Evolutionary conservation across 2,797 vertebrate species (phyloP).

Genomic region (Taenioides sp.): DNA sequence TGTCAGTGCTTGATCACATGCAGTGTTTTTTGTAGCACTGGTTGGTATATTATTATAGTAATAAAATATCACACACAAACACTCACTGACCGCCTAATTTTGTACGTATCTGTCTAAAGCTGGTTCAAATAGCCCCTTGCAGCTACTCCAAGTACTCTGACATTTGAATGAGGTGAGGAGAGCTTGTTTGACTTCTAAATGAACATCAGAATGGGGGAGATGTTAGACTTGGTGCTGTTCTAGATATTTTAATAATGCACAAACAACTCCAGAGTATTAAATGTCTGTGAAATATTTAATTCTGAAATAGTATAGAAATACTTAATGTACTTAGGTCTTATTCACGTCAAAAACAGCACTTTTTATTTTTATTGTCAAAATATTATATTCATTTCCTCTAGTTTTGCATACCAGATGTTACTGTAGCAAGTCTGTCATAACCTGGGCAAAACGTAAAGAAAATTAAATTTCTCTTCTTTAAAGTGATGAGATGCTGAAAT

Average conservation of each 20-base stretch:
- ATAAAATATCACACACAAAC: not conserved
- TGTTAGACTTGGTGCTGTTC: no score
- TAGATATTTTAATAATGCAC: not conserved
- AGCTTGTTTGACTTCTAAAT: no score
- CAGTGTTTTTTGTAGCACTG: not conserved
- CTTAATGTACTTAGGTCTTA: not conserved
- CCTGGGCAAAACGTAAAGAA: not conserved
- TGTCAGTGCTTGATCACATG: not conserved
- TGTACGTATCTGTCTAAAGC: not conserved
- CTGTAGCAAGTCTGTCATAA: not conserved
- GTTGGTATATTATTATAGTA: not conserved
- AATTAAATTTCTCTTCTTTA: slow-evolving; percentile 2
- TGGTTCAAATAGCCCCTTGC: not conserved
- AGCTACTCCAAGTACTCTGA: not conserved
- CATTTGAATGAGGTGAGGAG: no score
- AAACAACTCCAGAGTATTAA: not conserved
- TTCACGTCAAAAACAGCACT: not conserved
- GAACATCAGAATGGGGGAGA: no score
- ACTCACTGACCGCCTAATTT: not conserved
- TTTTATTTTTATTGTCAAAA: no score
- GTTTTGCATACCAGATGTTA: not conserved
- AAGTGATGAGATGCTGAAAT: slow-evolving; percentile 4
- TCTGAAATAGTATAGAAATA: not conserved
- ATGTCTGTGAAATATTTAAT: not conserved
- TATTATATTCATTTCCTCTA: not conserved